Evolutionary conservation across 2,888 invertebrate species (phyloP), one percentile per base, ranked within the genome.

Genomic region (Polymixis lichenea): DNA sequence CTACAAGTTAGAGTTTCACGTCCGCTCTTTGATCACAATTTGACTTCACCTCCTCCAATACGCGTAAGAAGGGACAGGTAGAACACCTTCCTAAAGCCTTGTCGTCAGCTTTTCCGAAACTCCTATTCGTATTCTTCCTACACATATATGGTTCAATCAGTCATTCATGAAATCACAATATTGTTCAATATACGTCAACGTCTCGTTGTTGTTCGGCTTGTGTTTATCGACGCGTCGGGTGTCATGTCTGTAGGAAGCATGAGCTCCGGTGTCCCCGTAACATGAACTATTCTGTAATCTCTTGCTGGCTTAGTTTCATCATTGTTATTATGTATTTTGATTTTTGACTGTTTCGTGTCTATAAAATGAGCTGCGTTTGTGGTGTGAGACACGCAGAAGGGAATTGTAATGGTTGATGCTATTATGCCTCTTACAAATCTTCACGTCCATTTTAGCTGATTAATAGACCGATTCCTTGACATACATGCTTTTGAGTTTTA

Each of bases 171-270:
- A 22, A 56, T 53, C 25, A 49, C 64, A 71, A 72, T 67, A 77
- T 73, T 28, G 60, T n/a, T 60, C 58, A 38, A 56, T 65, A 13
- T 25, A 11, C 9, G 2, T 49, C 22, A 7, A 64, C n/a, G 38
- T 58, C 19, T 67, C n/a, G 17, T n/a, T 67, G 38, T 22, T 70
- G 55, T 77, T 58, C 68, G 38, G 13, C 53, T 66, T 22, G 22
- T 86, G 86, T 86, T 84, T 84, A 80, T 46, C 25, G 68, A 70
- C 38, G 76, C 67, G 5, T 86, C 75, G 64, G 22, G 55, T 82
- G 64, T 25, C 53, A 80, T 53, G 64, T 15, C 53, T 78, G 67
- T 49, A 84, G 86, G 88, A 86, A 87, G 67, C 49, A 25, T 17
- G 64, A 56, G 66, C 77, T 86, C 88, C 25, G 19, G 43, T 87